These are phyloP conservation scores for Metridium senile DNA, from an alignment of 92 coral and sea anemone species.

Conservation along the genomic window DNA sequence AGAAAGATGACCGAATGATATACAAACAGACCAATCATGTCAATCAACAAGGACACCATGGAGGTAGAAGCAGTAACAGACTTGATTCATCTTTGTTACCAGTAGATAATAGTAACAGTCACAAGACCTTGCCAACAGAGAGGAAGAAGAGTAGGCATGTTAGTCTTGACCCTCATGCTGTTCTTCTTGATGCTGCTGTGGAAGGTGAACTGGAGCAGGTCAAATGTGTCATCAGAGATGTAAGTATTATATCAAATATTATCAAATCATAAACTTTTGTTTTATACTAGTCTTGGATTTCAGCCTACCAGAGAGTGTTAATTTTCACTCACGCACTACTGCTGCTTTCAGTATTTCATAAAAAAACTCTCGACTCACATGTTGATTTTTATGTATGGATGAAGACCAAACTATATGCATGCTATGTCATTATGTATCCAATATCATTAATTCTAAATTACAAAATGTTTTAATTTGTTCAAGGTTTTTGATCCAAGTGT, in stretches of 20 bases:
- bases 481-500: slow-evolving; percentile 94
- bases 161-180: slow-evolving; percentile 95
- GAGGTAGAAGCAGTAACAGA: background rate
- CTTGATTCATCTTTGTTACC: background rate
- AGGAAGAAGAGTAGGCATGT: slow-evolving; percentile 64
- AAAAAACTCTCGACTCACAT: too few relatives aligned
- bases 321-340: too few relatives aligned
- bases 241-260: slow-evolving; percentile 42
- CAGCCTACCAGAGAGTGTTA: too few relatives aligned
- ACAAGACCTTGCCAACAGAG: slow-evolving; percentile 12
- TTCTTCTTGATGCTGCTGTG: slow-evolving; percentile 90
- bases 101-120: background rate
- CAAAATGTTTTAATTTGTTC: too few relatives aligned
- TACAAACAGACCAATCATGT: background rate
- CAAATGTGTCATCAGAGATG: slow-evolving; percentile 73
- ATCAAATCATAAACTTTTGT: too few relatives aligned
- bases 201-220: slow-evolving; percentile 97
- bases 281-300: too few relatives aligned
- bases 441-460: too few relatives aligned
- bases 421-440: too few relatives aligned
- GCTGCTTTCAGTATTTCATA: too few relatives aligned
- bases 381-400: background rate
- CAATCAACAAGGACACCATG: background rate
- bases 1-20: background rate
- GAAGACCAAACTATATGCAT: too few relatives aligned